phyloP scores from a whole-genome alignment of 2,888 invertebrate species.

The Melanostoma scalare region DNA sequence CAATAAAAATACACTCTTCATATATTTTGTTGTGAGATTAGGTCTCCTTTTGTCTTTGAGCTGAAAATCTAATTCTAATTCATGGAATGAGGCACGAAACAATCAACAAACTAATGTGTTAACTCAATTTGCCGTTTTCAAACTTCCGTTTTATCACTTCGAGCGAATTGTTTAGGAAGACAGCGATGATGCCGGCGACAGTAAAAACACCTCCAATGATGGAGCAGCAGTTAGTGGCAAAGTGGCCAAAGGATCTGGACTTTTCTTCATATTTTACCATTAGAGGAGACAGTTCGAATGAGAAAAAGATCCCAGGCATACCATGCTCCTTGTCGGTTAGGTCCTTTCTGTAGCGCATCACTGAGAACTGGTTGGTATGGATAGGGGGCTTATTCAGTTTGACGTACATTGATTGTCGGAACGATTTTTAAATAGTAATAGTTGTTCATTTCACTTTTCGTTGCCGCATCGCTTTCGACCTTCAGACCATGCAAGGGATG shows the following conservation, averaged over 20 bases:
- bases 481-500: slow-evolving; percentile 93
- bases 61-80: slow-evolving; percentile 49
- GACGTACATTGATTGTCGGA: slow-evolving; percentile 95
- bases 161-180: slow-evolving; percentile 93
- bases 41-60: slow-evolving; percentile 52
- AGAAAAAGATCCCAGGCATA: slow-evolving; percentile 97
- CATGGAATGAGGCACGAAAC: slow-evolving; percentile 65
- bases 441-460: slow-evolving; percentile 90
- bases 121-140: slow-evolving; percentile 90
- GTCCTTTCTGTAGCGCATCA: slow-evolving; percentile 94
- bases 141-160: slow-evolving; percentile 94
- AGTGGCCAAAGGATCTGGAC: slow-evolving; percentile 95
- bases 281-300: slow-evolving; percentile 97
- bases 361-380: slow-evolving; percentile 97
- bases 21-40: slow-evolving; percentile 49
- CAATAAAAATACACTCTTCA: slow-evolving; percentile 39
- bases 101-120: slow-evolving; percentile 73
- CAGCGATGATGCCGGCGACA: slow-evolving; percentile 96
- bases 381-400: slow-evolving; percentile 87
- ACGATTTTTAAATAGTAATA: slow-evolving; percentile 99
- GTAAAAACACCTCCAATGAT: slow-evolving; percentile 98
- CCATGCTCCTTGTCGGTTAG: slow-evolving; percentile 89
- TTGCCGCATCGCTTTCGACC: slow-evolving; percentile 87
- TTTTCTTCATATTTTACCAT: slow-evolving; percentile 98
- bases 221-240: slow-evolving; percentile 97